Conservation (phyloP, 2,113 vertebrate genomes). For the Poeciliopsis occidentalis region DNA sequence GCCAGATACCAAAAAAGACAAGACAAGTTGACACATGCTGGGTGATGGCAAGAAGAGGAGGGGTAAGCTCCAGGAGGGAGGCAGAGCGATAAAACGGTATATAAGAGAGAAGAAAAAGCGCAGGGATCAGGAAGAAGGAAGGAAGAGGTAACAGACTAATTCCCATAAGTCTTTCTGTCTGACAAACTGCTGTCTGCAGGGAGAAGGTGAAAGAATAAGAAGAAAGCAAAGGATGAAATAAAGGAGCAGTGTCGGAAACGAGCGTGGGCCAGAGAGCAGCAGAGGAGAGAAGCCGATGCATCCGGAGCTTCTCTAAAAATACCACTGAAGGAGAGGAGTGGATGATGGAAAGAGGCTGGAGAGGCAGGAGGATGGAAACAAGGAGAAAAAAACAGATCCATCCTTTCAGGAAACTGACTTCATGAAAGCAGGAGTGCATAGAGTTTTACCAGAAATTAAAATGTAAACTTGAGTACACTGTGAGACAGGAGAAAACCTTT, state of each 20-base stretch:
- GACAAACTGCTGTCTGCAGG: conserved; percentile 32
- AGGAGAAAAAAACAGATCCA: conserved; percentile 21
- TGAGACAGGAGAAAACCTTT: background rate
- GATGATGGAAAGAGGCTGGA: conserved; percentile 58
- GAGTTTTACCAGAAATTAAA: background rate
- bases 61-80: background rate
- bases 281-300: conserved; percentile 51
- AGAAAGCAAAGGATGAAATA: conserved; percentile 51
- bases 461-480: background rate
- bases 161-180: conserved; percentile 26
- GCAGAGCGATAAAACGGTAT: conserved; percentile 23
- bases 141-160: conserved; percentile 14
- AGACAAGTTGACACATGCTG: no score
- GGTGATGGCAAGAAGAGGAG: background rate
- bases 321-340: conserved; percentile 51
- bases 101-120: conserved; percentile 20
- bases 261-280: conserved; percentile 58
- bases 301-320: conserved; percentile 72
- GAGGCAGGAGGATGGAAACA: conserved; percentile 50
- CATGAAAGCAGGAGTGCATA: background rate
- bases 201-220: conserved; percentile 23
- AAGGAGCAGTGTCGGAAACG: conserved; percentile 58
- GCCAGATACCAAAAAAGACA: conserved; percentile 14
- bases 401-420: conserved; percentile 16
- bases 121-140: conserved; percentile 31